Conservation (phyloP, 2,888 invertebrate genomes). For the Syrphus vitripennis region DNA sequence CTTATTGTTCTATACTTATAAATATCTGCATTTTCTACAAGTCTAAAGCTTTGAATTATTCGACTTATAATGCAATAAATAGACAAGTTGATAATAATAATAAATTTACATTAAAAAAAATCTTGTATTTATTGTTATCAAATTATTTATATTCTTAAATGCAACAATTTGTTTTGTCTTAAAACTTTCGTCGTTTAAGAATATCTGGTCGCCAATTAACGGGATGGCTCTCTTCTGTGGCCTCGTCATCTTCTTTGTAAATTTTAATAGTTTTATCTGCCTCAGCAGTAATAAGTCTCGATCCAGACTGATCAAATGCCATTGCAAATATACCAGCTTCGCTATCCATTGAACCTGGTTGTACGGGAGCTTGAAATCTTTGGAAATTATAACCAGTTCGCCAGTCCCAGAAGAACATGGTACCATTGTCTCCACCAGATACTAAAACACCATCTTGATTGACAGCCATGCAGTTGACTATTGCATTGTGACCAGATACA, state of each 20-base stretch:
- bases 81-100: too few relatives aligned
- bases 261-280: slow-evolving; percentile 99
- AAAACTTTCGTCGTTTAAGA: slow-evolving; percentile 94
- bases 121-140: not conserved
- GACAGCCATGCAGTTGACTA: slow-evolving; percentile 97
- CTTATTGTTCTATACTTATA: too few relatives aligned
- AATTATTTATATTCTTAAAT: not conserved
- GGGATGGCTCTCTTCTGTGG: slow-evolving; percentile 97
- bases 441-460: slow-evolving; percentile 98
- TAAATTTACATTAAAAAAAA: not conserved
- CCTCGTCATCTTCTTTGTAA: slow-evolving; percentile 97
- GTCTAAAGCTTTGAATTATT: too few relatives aligned
- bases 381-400: slow-evolving; percentile 99
- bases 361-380: slow-evolving; percentile 93
- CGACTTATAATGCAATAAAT: too few relatives aligned
- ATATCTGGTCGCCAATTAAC: slow-evolving; percentile 99
- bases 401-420: slow-evolving; percentile 99
- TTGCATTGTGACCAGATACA: slow-evolving; percentile 97
- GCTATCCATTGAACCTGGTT: slow-evolving; percentile 99
- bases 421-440: slow-evolving; percentile 99
- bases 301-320: slow-evolving; percentile 97
- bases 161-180: slow-evolving; percentile 75
- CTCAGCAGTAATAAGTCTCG: slow-evolving; percentile 96
- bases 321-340: slow-evolving; percentile 99
- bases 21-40: too few relatives aligned